A percentile compares a stretch with the other conserved stretches of the same genome.
These are phyloP conservation scores for Apolygus lucorum DNA, from an alignment of 1,140 invertebrate genomes.

Conservation along the genomic window DNA sequence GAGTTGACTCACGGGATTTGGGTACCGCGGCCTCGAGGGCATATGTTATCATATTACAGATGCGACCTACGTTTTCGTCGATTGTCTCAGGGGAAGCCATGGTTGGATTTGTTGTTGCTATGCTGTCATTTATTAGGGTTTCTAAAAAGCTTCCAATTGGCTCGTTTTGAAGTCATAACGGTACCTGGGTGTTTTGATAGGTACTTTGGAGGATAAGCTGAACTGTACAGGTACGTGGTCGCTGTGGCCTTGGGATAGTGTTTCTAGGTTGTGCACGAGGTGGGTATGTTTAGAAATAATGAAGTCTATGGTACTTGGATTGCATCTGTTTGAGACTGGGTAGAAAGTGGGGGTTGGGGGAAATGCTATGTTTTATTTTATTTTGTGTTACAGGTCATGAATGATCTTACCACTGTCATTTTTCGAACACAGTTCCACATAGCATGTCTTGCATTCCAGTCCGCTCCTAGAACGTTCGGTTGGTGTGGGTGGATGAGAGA, in stretches of 20 bases:
- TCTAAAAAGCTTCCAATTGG: neutral
- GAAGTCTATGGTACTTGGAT: neutral
- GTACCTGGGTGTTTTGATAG: neutral
- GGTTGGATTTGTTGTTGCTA: neutral
- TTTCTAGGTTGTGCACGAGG: neutral
- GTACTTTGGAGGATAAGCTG: neutral
- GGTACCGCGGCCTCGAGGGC: neutral
- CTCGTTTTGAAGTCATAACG: neutral
- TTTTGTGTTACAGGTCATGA: neutral
- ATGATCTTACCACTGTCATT: neutral
- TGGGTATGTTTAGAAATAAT: neutral
- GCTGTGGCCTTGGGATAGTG: neutral
- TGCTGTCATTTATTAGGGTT: neutral
- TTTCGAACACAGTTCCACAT: slow-evolving; percentile 6
- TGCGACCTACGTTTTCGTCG: neutral
- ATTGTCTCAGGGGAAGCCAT: neutral
- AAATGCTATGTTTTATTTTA: neutral
- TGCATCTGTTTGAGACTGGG: neutral
- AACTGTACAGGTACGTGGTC: neutral
- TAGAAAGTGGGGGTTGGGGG: neutral
- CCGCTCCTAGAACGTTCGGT: neutral
- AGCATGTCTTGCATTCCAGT: slow-evolving; percentile 3
- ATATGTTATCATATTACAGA: neutral
- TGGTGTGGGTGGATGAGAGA: neutral
- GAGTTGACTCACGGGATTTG: neutral